Percentiles rank a stretch among this genome's conserved stretches.
Evolutionary conservation across 2,797 vertebrate species (phyloP).

Genomic region (Australoheros facetus): DNA sequence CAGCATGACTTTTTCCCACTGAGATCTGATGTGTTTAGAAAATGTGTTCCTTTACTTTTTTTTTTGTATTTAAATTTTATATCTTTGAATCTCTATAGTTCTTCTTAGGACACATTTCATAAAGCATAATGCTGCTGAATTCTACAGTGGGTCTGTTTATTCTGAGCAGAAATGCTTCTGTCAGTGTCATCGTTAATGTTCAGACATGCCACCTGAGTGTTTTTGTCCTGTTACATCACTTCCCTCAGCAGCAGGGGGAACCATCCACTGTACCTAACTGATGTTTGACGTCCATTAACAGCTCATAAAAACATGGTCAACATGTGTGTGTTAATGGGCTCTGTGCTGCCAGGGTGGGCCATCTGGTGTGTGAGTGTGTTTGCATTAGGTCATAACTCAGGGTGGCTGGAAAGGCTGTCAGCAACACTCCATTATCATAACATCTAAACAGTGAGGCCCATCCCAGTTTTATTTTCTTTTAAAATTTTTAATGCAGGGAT

Average conservation of each 20-base stretch:
- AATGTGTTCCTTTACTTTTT: no score
- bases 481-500: not conserved
- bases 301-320: constrained; percentile 57
- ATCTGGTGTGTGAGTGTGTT: constrained; percentile 38
- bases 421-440: constrained; percentile 39
- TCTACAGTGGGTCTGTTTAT: not conserved
- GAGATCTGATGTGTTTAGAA: no score
- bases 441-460: constrained; percentile 6
- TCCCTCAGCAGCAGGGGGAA: not conserved
- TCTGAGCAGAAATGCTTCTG: not conserved
- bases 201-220: not conserved
- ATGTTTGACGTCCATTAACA: constrained; percentile 52
- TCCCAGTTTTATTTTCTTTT: not conserved
- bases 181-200: not conserved
- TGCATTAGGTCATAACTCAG: constrained; percentile 40
- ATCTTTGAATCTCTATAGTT: not conserved
- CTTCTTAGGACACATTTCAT: not conserved
- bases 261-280: constrained; percentile 10
- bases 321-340: constrained; percentile 57
- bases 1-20: no score
- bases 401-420: constrained; percentile 28
- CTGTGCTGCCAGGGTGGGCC: constrained; percentile 66
- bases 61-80: no score
- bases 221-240: not conserved
- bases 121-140: not conserved